Base-by-base conservation (phyloP, 2,888 invertebrate species). In the Bimastos eiseni region DNA sequence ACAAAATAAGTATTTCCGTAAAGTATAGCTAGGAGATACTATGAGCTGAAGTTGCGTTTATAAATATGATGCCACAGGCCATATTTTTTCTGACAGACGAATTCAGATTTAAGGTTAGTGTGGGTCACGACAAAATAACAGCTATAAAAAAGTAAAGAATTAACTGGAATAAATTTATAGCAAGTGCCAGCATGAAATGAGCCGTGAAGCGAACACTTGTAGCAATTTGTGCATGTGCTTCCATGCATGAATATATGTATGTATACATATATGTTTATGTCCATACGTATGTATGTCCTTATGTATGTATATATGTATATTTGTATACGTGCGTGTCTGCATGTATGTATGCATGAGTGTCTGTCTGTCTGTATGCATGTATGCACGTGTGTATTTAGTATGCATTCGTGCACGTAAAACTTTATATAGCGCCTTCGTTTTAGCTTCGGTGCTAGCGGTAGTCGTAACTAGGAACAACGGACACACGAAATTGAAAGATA, bases 401-500 rank as follows among this genome's bases (percentile, higher is more conserved):
- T 24, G 55, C 24, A 55, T 44, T 44, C 15, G 17, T 17, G 70
- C 70, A 70, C n/a, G n/a, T 70, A n/a, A 70, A 70, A 3, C 4
- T n/a, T 70, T 70, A 70, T 70, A 13, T n/a, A 70, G 70, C n/a
- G 30, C n/a, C 70, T 70, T 70, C n/a, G 70, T 8, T 3, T 30
- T n/a, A 70, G 70, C n/a, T 8, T 70, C 17, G n/a, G n/a, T 70
- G n/a, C 30, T 70, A 70, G 70, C 11, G 17, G 30, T 70, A 70
- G 70, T 70, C 30, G 70, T n/a, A 70, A 70, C 70, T 70, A 70
- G 30, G n/a, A 70, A 70, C 70, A 86, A 36, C 37, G 86, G 37
- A 86, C 86, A 86, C 36, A 86, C 86, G 86, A 86, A 86, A 86
- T 86, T 86, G 36, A 86, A 86, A 86, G 86, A 86, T 86, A 86